A percentile compares a stretch with the other conserved stretches of the same genome.
Conservation (phyloP, 2,888 invertebrate species). For the Coelopa pilipes region DNA sequence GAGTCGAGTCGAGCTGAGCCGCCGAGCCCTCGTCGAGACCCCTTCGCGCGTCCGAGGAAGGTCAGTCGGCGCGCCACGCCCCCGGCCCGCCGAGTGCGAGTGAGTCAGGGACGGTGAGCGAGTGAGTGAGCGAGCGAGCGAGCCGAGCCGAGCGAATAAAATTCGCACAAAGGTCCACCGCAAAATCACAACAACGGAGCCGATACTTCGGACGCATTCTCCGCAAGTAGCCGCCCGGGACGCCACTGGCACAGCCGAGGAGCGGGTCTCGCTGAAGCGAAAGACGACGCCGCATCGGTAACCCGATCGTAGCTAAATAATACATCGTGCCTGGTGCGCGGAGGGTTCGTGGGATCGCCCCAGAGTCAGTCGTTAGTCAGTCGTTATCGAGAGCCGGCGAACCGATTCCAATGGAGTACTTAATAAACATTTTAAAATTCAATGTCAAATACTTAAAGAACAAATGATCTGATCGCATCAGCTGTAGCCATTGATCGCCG, state of each 20-base stretch:
- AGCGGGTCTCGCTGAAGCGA: constrained; percentile 54
- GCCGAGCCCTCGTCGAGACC: no score
- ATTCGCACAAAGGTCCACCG: constrained; percentile 47
- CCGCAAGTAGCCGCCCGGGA: constrained; percentile 58
- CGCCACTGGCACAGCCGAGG: constrained; percentile 55
- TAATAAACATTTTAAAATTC: constrained; percentile 64
- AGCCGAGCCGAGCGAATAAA: constrained; percentile 39
- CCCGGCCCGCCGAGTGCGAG: constrained; percentile 13
- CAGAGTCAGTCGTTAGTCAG: no score
- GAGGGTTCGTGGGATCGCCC: no score
- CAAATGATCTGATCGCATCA: constrained; percentile 53
- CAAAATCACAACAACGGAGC: constrained; percentile 67
- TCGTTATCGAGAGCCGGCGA: constrained; percentile 12
- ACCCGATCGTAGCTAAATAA: constrained; percentile 41
- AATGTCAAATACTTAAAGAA: constrained; percentile 64
- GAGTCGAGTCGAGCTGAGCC: no score
- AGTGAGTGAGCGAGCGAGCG: no score
- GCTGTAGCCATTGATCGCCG: constrained; percentile 5
- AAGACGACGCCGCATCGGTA: constrained; percentile 67
- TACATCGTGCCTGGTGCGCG: no score
- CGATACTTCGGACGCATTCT: constrained; percentile 56
- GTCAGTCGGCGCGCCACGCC: no score
- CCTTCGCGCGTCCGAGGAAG: no score
- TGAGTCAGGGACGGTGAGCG: no score
- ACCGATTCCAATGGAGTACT: constrained; percentile 58